Conservation (phyloP, 2,797 vertebrate genomes). For the Acanthurus leucopareius region DNA sequence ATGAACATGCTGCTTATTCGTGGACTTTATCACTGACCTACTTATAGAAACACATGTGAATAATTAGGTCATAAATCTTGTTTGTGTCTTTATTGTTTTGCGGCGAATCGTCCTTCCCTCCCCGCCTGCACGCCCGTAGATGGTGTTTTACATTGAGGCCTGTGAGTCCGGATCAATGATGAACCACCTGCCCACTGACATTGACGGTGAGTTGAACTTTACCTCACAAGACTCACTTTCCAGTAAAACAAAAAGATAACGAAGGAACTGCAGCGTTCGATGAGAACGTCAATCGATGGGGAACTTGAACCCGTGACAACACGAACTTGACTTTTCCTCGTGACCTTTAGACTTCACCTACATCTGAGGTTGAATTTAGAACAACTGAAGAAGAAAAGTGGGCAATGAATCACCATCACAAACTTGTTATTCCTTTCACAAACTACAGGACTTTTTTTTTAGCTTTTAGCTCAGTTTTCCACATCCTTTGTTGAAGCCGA, state of each 20-base stretch:
- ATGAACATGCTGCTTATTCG: not conserved
- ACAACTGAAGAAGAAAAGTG: too few species aligned
- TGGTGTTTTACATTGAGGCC: slow-evolving; percentile 99
- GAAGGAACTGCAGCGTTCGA: not conserved
- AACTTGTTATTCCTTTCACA: slow-evolving; percentile 6
- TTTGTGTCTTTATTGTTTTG: not conserved
- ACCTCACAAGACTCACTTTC: slow-evolving; percentile 18
- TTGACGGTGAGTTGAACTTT: slow-evolving; percentile 88
- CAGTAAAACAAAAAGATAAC: not conserved
- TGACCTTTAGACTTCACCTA: not conserved
- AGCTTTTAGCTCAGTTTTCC: not conserved
- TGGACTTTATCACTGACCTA: not conserved
- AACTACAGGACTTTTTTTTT: not conserved
- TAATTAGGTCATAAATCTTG: slow-evolving; percentile 1
- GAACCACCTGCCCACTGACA: slow-evolving; percentile 88
- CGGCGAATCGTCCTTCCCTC: not conserved
- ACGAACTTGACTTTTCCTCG: not conserved
- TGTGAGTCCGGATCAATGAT: slow-evolving; percentile 99
- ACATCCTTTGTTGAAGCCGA: not conserved
- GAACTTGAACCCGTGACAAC: not conserved
- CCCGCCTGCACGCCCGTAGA: slow-evolving; percentile 77
- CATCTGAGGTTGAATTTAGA: not conserved
- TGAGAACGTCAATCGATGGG: not conserved
- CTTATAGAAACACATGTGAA: not conserved
- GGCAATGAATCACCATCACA: not conserved